Conservation (phyloP, 2,797 vertebrate genomes). For the Tenualosa ilisha region DNA sequence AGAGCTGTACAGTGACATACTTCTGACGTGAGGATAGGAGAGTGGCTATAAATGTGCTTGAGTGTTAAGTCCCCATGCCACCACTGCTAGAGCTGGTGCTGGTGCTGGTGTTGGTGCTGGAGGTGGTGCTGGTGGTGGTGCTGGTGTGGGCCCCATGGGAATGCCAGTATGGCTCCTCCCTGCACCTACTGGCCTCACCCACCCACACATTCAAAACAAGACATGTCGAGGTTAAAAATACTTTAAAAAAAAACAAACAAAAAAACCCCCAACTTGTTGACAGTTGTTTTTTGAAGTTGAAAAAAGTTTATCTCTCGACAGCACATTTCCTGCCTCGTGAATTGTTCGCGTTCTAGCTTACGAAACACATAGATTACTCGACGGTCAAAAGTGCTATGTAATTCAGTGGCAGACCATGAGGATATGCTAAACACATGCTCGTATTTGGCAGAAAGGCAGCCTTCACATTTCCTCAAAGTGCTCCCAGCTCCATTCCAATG, state of each 20-base stretch:
- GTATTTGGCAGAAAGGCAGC: constrained; percentile 37
- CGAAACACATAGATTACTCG: constrained; percentile 10
- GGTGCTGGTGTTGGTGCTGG: too few species aligned
- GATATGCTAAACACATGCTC: neutral
- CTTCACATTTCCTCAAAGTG: constrained; percentile 38
- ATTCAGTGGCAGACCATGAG: constrained; percentile 22
- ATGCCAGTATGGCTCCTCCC: neutral
- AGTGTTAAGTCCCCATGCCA: neutral
- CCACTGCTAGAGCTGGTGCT: neutral
- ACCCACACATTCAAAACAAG: constrained; percentile 4
- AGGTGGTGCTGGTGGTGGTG: neutral
- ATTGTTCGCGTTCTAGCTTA: neutral
- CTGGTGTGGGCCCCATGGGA: neutral
- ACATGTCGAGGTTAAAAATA: neutral
- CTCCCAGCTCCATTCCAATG: neutral
- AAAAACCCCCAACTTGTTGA: neutral
- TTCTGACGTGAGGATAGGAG: neutral
- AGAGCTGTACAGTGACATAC: neutral
- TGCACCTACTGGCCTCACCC: neutral
- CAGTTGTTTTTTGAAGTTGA: neutral
- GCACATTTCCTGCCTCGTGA: constrained; percentile 5
- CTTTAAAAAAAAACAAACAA: neutral
- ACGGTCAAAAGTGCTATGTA: constrained; percentile 12
- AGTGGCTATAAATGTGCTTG: neutral
- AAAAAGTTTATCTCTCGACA: constrained; percentile 1